Base-by-base conservation (phyloP, 1,140 invertebrate species). In the Drosophila kikkawai region DNA sequence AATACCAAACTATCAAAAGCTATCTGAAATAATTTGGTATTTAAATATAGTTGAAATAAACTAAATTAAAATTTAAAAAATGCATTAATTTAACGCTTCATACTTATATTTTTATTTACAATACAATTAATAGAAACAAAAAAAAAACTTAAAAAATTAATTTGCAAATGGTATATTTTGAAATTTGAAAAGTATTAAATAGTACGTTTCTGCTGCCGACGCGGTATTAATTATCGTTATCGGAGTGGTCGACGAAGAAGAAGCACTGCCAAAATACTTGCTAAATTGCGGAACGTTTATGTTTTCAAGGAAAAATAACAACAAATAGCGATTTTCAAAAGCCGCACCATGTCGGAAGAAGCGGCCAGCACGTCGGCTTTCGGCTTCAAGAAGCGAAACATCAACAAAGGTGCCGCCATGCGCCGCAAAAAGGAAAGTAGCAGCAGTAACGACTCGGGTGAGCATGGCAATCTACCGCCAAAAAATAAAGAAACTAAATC, bases 321-420 rank as follows among this genome's bases (percentile, higher is more conserved):
- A 9, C 8, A 17, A 42, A 42, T 41, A 47, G 1, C 4, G 1
- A 8, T 22, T 3, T 13, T 41, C 17, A 34, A 2, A 9, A 11
- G 7, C 6, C 53, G 50, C 9, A 64, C 0, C 66, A 92, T 92
- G 91, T 91, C 91, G 1, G 84, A 92, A 26, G 86, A 88, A 19
- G 57, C 68, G 1, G 66, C 77, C 1, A 81, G 55, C 26, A 83
- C 74, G 1, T 82, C 83, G 4, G 61, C 57, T 0, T 90, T 92
- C 59, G 88, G 88, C n/a, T 92, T 92, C 17, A 92, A 91, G 15
- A 92, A 92, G 77, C 78, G 91, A 0, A 92, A 82, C 39, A 80
- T 92, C 0, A 90, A 88, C 1, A 91, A 63, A 48, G 83, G 69
- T n/a, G 74, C 83, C 1, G 77, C 53, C 13, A 77, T 87, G 59